Base-by-base conservation (phyloP, 2,888 invertebrate species). In the Parnassius glacialis region DNA sequence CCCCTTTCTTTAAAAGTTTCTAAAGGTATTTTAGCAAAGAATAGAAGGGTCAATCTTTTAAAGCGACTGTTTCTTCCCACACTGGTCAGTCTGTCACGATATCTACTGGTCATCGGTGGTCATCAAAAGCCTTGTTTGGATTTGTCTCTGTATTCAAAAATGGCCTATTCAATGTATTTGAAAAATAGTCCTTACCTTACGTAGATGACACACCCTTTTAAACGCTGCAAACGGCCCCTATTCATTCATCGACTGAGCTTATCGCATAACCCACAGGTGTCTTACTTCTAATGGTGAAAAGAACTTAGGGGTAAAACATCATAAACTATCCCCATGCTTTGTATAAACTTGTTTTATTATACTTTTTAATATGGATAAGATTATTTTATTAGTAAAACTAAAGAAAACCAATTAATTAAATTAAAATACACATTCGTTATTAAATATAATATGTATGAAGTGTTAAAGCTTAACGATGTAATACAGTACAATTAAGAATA, bases 71-170 rank as follows among this genome's bases (percentile, higher is more conserved):
- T 74, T 75, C 88, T 90, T 89, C 89, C 87, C 89, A 90, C 89
- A 88, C 86, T 84, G 90, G 89, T 85, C 90, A 90, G 85, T 83
- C 84, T 83, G 74, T 78, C 83, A 53, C 59, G 52, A 57, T 64
- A 57, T 57, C 80, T 80, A 85, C 87, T 83, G 90, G 90, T 85
- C 90, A 90, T 89, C 87, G 87, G 84, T 76, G 86, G 82, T 84
- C 85, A 89, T 88, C 87, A 83, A 80, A 80, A 75, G 74, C 77
- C 83, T 89, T 85, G 85, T 85, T 81, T 81, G 74, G 70, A 73
- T 74, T 82, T 82, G 82, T 84, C 82, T 83, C 70, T 75, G 69
- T 68, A 74, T 64, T 70, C 81, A 85, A 84, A 79, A 82, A 78
- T 76, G 79, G 81, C 85, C 90, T 88, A 75, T 84, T 76, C 70